These are phyloP conservation scores for Trematomus bernacchii DNA, from an alignment of 2,797 vertebrate genomes.

Conservation along the genomic window DNA sequence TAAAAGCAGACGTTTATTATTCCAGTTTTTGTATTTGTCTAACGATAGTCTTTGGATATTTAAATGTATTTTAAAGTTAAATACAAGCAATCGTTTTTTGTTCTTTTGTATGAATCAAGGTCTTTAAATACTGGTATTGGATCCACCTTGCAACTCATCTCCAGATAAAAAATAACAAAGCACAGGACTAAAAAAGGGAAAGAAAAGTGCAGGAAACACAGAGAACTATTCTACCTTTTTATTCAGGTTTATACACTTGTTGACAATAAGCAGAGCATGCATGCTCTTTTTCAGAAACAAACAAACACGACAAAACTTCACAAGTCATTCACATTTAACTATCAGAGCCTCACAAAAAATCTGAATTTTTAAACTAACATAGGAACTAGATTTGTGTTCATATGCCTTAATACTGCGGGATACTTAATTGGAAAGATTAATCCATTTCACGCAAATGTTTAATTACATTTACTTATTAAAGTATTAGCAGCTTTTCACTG, in stretches of 20 bases:
- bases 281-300: neutral
- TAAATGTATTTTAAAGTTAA: neutral
- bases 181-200: neutral
- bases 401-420: neutral
- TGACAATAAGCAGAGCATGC: neutral
- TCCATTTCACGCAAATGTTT: neutral
- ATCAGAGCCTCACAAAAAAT: too few species aligned
- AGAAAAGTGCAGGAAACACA: neutral
- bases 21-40: neutral
- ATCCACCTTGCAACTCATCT: neutral
- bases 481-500: neutral
- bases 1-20: neutral
- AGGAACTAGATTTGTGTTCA: neutral
- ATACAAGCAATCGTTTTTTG: neutral
- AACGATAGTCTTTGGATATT: neutral
- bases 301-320: constrained; percentile 11
- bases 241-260: constrained; percentile 32
- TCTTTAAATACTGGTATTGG: too few species aligned
- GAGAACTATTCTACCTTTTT: neutral
- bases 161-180: neutral
- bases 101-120: neutral
- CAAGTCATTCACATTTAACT: neutral
- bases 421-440: neutral
- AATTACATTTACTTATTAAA: too few species aligned
- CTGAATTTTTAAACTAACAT: too few species aligned